phyloP scores from a whole-genome alignment of 2,113 vertebrate genomes.

The Chelonoidis abingdonii region DNA sequence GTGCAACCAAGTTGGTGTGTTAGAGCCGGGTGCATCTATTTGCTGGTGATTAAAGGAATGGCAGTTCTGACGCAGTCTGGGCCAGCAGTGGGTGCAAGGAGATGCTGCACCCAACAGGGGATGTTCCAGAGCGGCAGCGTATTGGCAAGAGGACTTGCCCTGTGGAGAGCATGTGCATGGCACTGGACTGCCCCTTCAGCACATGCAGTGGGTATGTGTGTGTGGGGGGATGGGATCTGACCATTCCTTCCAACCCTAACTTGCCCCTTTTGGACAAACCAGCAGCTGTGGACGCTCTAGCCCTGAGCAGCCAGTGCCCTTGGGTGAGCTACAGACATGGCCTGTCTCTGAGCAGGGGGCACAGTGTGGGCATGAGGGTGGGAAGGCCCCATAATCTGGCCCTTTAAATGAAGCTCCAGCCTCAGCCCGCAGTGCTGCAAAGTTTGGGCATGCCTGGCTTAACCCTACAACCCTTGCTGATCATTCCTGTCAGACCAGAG shows the following conservation, averaged over 20 bases:
- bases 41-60: too few relatives aligned
- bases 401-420: background rate
- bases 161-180: too few relatives aligned
- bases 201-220: too few relatives aligned
- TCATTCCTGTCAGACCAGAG: background rate
- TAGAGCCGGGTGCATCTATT: too few relatives aligned
- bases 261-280: background rate
- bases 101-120: too few relatives aligned
- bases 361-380: background rate
- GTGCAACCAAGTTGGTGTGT: too few relatives aligned
- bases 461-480: fast-evolving
- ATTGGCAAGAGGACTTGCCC: too few relatives aligned
- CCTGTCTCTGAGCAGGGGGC: background rate
- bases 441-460: background rate
- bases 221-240: background rate
- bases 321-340: background rate
- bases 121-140: too few relatives aligned
- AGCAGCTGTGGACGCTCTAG: background rate
- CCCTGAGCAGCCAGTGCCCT: background rate
- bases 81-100: too few relatives aligned
- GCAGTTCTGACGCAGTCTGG: too few relatives aligned
- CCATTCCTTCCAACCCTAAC: background rate
- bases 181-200: too few relatives aligned
- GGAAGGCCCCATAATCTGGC: background rate
- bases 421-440: background rate